phyloP scores from a whole-genome alignment of 2,888 invertebrate species.

The Polia nebulosa region DNA sequence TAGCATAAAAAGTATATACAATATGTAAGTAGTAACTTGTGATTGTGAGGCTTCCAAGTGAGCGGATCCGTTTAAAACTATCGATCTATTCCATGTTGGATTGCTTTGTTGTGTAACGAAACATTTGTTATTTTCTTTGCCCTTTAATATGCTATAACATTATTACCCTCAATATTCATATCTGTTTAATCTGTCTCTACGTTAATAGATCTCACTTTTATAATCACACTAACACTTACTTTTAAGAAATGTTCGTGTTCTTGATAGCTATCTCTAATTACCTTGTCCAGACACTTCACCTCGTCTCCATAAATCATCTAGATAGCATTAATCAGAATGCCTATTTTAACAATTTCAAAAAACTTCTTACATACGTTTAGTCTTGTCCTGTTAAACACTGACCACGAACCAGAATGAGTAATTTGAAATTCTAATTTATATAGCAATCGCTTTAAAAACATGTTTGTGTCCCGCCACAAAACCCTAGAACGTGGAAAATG shows the following conservation, averaged over 20 bases:
- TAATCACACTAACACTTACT: slow-evolving; percentile 4
- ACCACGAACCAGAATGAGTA: slow-evolving; percentile 42
- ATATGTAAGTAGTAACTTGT: slow-evolving; percentile 53
- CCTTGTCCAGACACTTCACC: slow-evolving; percentile 19
- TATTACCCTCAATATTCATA: neutral
- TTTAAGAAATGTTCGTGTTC: slow-evolving; percentile 13
- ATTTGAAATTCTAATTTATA: slow-evolving; percentile 58
- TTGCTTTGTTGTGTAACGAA: slow-evolving; percentile 35
- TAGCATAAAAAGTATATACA: slow-evolving; percentile 55
- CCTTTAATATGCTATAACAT: neutral
- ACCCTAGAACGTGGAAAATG: neutral
- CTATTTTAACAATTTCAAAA: slow-evolving; percentile 41
- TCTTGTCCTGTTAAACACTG: slow-evolving; percentile 58
- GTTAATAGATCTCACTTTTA: neutral
- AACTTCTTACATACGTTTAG: slow-evolving; percentile 49
- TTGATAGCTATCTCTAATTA: slow-evolving; percentile 37
- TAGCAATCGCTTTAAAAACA: slow-evolving; percentile 29
- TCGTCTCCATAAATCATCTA: slow-evolving; percentile 25
- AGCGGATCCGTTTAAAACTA: slow-evolving; percentile 61
- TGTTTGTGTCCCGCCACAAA: slow-evolving; percentile 19
- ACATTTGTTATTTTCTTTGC: slow-evolving; percentile 26
- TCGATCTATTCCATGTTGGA: slow-evolving; percentile 49
- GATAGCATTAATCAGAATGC: slow-evolving; percentile 21
- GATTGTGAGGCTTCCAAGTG: slow-evolving; percentile 61
- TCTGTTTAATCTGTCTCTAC: neutral